Base-by-base conservation (phyloP, 2,797 vertebrate species). In the Podargus strigoides region DNA sequence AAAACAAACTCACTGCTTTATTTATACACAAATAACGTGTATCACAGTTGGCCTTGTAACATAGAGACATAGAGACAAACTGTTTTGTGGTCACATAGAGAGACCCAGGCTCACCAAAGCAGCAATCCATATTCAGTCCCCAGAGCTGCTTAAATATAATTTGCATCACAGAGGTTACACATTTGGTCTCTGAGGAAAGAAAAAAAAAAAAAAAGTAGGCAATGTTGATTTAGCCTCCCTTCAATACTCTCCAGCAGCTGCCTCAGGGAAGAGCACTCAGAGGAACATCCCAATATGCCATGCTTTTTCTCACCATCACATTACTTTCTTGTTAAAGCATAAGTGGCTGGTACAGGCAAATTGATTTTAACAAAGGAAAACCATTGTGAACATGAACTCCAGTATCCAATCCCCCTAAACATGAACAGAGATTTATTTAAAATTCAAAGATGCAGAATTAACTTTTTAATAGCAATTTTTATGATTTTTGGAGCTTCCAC, bases 301-400 rank as follows among this genome's bases (percentile, higher is more conserved):
- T 93, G 90, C 79, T 91, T 92, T 97, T 93, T 95, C 95, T 92
- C 89, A 95, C 94, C 87, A 92, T 87, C 85, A 49, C 79, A 93
- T 95, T 94, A 95, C 66, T 80, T 95, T 83, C 93, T 76, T 92
- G 87, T 94, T 95, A 91, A 95, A 96, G 64, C 67, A 75, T 91
- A 97, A 95, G 79, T 91, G 89, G 92, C 52, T 87, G 62, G 85
- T 62, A 80, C 72, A 79, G 76, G 89, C 69, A 94, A 96, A 96
- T 94, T 96, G 92, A 95, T 95, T 93, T 96, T 82, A 95, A 88
- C 83, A 95, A 93, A 96, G 66, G 41, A 84, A 91, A 93, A 86
- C 37, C 55, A 88, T 63, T 58, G 79, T 56, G n/a, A 94, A 94
- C 85, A 93, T 67, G 73, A 90, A 82, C 69, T 86, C 73, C n/a